Evolutionary conservation across 1,140 invertebrate species (phyloP).

Genomic region (Temnothorax curvispinosus): DNA sequence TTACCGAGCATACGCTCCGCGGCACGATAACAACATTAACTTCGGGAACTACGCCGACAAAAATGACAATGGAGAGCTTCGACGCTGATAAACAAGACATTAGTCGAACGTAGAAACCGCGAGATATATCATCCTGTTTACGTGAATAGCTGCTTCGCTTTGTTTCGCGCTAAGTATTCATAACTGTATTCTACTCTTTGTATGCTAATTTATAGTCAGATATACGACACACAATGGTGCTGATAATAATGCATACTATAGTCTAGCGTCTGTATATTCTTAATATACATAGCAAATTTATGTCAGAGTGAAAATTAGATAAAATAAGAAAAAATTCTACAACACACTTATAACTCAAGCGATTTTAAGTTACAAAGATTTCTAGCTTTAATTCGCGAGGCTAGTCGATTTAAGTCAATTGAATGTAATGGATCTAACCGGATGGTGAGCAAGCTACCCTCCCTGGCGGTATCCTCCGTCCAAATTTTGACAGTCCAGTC

Average conservation of each 20-base stretch:
- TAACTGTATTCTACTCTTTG: background rate
- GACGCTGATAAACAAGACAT: constrained; percentile 32
- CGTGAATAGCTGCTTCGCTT: background rate
- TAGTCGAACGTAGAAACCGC: constrained; percentile 6
- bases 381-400: background rate
- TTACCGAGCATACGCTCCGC: background rate
- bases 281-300: background rate
- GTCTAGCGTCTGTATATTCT: background rate
- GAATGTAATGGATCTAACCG: constrained; percentile 59
- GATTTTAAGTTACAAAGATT: background rate
- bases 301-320: background rate
- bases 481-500: constrained; percentile 95
- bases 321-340: background rate
- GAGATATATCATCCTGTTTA: constrained; percentile 28
- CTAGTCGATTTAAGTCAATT: background rate
- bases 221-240: background rate
- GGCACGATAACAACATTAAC: constrained; percentile 31
- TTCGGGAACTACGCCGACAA: background rate
- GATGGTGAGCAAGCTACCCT: constrained; percentile 94
- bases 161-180: background rate
- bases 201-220: background rate
- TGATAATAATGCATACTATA: background rate
- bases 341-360: background rate
- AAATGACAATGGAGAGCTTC: constrained; percentile 13
- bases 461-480: constrained; percentile 93